Base-by-base conservation (phyloP, 2,113 vertebrate species). In the Amblyopsis rosae region DNA sequence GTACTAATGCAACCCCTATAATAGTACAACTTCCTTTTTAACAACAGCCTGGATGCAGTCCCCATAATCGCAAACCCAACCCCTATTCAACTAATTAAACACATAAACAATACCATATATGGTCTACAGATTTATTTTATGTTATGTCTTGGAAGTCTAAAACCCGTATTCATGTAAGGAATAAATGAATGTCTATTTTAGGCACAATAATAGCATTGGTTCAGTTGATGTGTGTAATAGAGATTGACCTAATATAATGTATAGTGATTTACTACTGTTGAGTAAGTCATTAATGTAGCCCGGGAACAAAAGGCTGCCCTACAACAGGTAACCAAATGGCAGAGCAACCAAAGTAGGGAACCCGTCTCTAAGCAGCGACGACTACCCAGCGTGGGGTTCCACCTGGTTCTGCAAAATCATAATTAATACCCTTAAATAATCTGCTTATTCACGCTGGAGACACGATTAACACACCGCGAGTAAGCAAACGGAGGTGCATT, bases 341-440 rank as follows among this genome's bases (percentile, higher is more conserved):
- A 84, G 89, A 87, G 86, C 74, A 65, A 47, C 49, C 77, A 71
- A 73, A 67, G 68, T 71, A 74, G 79, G 59, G 62, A 71, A 65
- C 70, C 53, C 63, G 77, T 85, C 33, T 74, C 87, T 62, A 77
- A 72, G 83, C 84, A 70, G 55, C 65, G 63, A 76, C 69, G 10
- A 32, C 63, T 55, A 12, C 75, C 33, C 70, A 46, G 59, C 8
- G 63, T 73, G 75, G 62, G 70, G 47, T 67, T 59, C 11, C 57
- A 32, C 61, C 77, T 59, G 76, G 81, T 83, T 72, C 89, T 86
- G 82, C 76, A 84, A 93, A 94, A 94, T 92, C 84, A 15, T 89
- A 91, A 94, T 94, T 93, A 94, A 93, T 79, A 79, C 80, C 85
- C 83, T 56, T 81, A 90, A 89, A 75, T 91, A 89, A 95, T 92